phyloP scores from a whole-genome alignment of 2,888 invertebrate species.

The Drosophila borborema region DNA sequence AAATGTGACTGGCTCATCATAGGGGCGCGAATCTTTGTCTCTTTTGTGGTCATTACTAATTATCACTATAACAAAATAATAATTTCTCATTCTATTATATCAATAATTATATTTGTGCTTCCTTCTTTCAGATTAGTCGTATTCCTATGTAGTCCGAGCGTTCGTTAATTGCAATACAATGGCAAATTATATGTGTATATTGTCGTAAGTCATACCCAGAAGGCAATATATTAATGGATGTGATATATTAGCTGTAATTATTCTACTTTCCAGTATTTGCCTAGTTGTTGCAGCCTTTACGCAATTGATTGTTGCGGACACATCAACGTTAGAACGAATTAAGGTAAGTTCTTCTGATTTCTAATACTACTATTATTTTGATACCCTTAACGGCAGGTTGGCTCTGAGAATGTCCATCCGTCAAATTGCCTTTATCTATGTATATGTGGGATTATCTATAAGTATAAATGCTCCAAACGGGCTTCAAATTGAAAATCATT shows the following conservation, averaged over 20 bases:
- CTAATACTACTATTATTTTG: neutral
- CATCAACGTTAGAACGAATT: slow-evolving; percentile 81
- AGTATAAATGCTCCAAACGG: no score
- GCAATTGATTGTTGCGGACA: slow-evolving; percentile 66
- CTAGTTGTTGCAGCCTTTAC: slow-evolving; percentile 60
- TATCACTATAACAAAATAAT: neutral
- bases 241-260: neutral
- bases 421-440: no score
- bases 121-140: slow-evolving; percentile 38
- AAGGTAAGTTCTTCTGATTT: slow-evolving; percentile 60
- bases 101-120: slow-evolving; percentile 4
- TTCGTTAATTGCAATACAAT: slow-evolving; percentile 43
- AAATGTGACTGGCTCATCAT: neutral
- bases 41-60: neutral
- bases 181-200: slow-evolving; percentile 49
- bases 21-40: neutral
- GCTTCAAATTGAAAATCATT: no score
- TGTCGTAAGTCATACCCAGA: slow-evolving; percentile 40
- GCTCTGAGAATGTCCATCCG: no score
- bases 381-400: neutral
- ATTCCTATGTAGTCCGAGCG: slow-evolving; percentile 47
- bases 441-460: no score
- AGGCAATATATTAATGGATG: no score
- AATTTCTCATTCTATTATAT: neutral
- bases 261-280: slow-evolving; percentile 66